Evolutionary conservation across 2,888 invertebrate species (phyloP).

Genomic region (Ichneumoninae sp.): DNA sequence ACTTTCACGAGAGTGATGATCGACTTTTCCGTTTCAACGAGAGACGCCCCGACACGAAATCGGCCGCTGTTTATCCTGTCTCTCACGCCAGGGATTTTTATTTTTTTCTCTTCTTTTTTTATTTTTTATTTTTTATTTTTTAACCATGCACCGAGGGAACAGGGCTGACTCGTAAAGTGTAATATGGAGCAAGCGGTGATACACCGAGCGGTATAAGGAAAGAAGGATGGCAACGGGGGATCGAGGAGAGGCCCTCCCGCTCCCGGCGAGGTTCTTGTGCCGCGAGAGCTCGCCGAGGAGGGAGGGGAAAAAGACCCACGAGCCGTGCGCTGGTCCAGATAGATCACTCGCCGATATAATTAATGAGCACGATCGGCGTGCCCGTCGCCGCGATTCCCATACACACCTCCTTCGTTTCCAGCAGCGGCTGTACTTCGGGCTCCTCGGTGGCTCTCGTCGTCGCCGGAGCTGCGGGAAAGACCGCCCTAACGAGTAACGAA

Average conservation of each 20-base stretch:
- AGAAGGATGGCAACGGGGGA: constrained; percentile 54
- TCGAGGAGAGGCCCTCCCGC: constrained; percentile 54
- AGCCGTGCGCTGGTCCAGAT: constrained; percentile 77
- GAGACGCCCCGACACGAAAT: constrained; percentile 57
- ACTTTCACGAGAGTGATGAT: constrained; percentile 63
- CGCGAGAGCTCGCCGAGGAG: constrained; percentile 28
- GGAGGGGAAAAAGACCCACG: constrained; percentile 60
- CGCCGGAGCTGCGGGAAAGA: constrained; percentile 43
- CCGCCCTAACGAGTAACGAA: constrained; percentile 76
- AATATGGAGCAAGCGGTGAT: constrained; percentile 41
- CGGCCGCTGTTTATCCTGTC: constrained; percentile 49
- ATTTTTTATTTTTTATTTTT: not conserved
- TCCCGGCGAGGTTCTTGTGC: constrained; percentile 64
- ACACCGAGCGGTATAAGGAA: constrained; percentile 28
- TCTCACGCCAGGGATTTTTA: constrained; percentile 37
- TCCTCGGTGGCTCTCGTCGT: constrained; percentile 42
- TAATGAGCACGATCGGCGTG: constrained; percentile 79
- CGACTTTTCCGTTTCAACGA: constrained; percentile 64
- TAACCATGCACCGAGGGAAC: not conserved
- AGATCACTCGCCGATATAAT: constrained; percentile 81
- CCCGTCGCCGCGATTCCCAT: constrained; percentile 78
- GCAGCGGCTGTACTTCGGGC: constrained; percentile 26
- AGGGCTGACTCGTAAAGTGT: constrained; percentile 32
- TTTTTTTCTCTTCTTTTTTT: not conserved
- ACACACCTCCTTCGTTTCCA: constrained; percentile 75